These are phyloP conservation scores for Mesaphorura yosii DNA, from an alignment of 1,140 invertebrate species.

Conservation along the genomic window DNA sequence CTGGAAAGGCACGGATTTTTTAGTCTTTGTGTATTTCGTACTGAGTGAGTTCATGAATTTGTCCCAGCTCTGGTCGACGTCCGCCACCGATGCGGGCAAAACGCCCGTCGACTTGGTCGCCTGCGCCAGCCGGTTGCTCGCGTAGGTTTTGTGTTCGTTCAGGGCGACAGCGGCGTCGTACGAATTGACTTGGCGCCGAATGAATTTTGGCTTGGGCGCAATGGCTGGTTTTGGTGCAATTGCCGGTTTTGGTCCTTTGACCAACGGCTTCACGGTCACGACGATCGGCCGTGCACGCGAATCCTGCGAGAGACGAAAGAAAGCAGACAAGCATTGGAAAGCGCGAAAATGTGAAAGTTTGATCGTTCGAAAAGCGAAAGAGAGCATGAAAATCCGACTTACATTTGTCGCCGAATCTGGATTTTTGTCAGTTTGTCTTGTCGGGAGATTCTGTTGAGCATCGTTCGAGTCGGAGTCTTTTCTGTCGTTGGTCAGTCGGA, in stretches of 20 bases:
- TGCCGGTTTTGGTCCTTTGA: slow-evolving; percentile 26
- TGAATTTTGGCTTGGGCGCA: slow-evolving; percentile 30
- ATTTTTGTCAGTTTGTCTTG: too few species aligned
- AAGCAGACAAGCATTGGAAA: too few species aligned
- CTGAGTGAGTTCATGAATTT: slow-evolving; percentile 88
- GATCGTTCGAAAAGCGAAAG: too few species aligned
- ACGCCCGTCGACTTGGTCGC: slow-evolving; percentile 47
- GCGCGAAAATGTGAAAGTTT: too few species aligned
- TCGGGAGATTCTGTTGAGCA: too few species aligned
- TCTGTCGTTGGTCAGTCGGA: not conserved
- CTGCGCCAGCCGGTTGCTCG: slow-evolving; percentile 32
- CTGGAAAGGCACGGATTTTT: not conserved
- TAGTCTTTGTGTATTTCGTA: slow-evolving; percentile 31
- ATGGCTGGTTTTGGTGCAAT: slow-evolving; percentile 29
- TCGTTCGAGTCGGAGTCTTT: not conserved
- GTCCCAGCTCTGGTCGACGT: slow-evolving; percentile 86
- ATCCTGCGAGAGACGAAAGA: too few species aligned
- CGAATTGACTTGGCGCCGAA: slow-evolving; percentile 35
- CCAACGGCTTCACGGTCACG: too few species aligned
- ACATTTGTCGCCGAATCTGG: too few species aligned
- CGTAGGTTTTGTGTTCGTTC: slow-evolving; percentile 28
- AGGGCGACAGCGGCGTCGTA: slow-evolving; percentile 50
- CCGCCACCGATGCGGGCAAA: slow-evolving; percentile 71
- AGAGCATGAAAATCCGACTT: too few species aligned
- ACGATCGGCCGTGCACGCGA: too few species aligned